A percentile compares a stretch with the other conserved stretches of the same genome.
These are phyloP conservation scores for Dasyurus viverrinus DNA, from an alignment of 2,113 vertebrate species.

Conservation along the genomic window DNA sequence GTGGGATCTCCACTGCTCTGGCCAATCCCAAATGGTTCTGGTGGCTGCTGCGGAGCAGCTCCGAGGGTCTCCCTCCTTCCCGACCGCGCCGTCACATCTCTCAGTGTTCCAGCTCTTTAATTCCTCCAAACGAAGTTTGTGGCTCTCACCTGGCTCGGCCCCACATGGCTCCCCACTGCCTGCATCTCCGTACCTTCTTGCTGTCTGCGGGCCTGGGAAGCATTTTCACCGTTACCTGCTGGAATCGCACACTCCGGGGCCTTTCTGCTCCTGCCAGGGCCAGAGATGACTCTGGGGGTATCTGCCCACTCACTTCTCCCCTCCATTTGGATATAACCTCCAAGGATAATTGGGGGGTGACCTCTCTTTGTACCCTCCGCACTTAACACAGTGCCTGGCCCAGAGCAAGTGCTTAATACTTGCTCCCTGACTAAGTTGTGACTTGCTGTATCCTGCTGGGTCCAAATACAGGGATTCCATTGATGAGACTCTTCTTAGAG, in stretches of 20 bases:
- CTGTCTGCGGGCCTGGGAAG: background rate
- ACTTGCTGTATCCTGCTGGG: background rate
- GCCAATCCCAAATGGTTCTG: background rate
- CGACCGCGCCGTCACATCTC: background rate
- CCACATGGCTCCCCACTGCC: no score
- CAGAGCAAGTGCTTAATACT: background rate
- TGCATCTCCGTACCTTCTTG: background rate
- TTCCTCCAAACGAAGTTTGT: background rate
- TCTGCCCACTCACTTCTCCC: background rate
- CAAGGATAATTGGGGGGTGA: background rate
- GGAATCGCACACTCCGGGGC: background rate
- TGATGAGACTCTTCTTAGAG: background rate
- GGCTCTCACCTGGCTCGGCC: background rate
- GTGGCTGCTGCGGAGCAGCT: background rate
- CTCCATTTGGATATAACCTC: background rate
- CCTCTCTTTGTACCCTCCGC: background rate
- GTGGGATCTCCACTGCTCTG: background rate
- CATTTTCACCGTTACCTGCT: background rate
- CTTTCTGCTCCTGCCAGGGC: background rate
- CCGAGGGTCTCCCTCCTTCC: background rate
- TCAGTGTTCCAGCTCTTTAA: background rate
- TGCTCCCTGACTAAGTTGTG: background rate
- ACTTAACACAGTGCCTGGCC: background rate
- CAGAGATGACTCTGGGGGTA: background rate
- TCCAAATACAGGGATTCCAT: background rate